Evolutionary conservation across 2,888 invertebrate species (phyloP).

Genomic region (Dyspetes luteomarginatus): DNA sequence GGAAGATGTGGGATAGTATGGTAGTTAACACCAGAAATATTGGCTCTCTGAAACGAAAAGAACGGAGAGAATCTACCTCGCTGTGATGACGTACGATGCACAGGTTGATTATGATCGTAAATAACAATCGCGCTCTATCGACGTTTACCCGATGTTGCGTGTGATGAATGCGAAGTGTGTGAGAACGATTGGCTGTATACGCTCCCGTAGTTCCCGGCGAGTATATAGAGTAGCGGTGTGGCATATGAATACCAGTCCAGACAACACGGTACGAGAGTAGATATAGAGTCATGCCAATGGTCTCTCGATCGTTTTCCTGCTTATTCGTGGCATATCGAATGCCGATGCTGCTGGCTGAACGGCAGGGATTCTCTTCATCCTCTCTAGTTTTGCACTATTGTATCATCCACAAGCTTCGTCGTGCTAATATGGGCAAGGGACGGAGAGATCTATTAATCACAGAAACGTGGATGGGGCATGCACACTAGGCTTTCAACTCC

Average conservation of each 20-base stretch:
- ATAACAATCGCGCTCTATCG: slow-evolving; percentile 76
- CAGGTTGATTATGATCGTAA: slow-evolving; percentile 77
- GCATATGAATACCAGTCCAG: not conserved
- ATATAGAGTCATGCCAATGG: slow-evolving; percentile 13
- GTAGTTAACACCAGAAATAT: slow-evolving; percentile 66
- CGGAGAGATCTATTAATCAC: slow-evolving; percentile 47
- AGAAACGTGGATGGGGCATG: slow-evolving; percentile 3
- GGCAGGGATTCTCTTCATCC: not conserved
- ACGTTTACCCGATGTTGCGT: slow-evolving; percentile 76
- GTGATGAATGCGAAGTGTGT: slow-evolving; percentile 70
- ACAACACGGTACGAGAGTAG: not conserved
- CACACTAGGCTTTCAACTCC: slow-evolving; percentile 16
- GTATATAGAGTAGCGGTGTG: not conserved
- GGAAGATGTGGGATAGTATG: slow-evolving; percentile 42
- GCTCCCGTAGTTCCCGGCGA: slow-evolving; percentile 23
- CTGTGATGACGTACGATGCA: slow-evolving; percentile 59
- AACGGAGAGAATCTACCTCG: slow-evolving; percentile 12
- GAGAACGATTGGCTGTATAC: slow-evolving; percentile 50
- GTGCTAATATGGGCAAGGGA: slow-evolving; percentile 28
- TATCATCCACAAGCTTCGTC: slow-evolving; percentile 37
- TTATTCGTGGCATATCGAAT: slow-evolving; percentile 33
- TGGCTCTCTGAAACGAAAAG: slow-evolving; percentile 41
- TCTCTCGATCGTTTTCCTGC: slow-evolving; percentile 31
- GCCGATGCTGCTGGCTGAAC: not conserved
- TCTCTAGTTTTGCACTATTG: not conserved